Percentiles rank a stretch among this genome's conserved stretches.
phyloP scores from a whole-genome alignment of 2,113 vertebrate genomes.

The Lepus timidus region DNA sequence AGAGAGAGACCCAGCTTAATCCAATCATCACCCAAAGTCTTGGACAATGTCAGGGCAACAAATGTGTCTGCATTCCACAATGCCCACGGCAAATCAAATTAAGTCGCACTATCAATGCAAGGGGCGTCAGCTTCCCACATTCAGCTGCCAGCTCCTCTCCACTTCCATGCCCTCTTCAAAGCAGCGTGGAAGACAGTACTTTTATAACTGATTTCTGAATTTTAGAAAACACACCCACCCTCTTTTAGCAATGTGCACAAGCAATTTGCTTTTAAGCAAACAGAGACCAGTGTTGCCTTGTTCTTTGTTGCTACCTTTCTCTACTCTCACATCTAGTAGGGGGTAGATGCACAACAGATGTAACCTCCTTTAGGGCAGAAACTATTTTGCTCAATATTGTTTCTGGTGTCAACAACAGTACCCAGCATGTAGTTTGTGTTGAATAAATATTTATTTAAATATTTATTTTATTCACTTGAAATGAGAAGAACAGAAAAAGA shows the following conservation, averaged over 20 bases:
- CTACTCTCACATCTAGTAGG: too few relatives aligned
- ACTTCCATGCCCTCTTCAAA: neutral
- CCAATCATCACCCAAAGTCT: neutral
- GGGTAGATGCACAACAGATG: too few relatives aligned
- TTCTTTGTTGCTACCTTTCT: neutral
- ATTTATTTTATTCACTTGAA: too few relatives aligned
- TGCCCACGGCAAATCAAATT: neutral
- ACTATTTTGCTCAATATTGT: neutral
- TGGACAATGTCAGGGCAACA: neutral
- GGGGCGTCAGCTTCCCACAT: neutral
- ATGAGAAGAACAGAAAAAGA: too few relatives aligned
- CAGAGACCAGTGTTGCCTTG: neutral
- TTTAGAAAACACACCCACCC: neutral
- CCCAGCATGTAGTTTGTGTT: neutral
- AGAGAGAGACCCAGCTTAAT: neutral
- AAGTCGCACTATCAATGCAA: fast-evolving
- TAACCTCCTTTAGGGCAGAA: neutral
- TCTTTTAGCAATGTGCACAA: neutral
- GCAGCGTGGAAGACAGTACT: neutral
- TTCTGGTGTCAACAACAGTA: neutral
- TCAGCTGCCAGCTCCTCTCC: neutral
- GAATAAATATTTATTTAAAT: neutral
- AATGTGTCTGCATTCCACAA: neutral
- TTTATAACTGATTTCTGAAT: neutral
- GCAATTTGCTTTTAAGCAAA: constrained; percentile 11